phyloP scores from a whole-genome alignment of 2,797 vertebrate genomes.

The Emys orbicularis region DNA sequence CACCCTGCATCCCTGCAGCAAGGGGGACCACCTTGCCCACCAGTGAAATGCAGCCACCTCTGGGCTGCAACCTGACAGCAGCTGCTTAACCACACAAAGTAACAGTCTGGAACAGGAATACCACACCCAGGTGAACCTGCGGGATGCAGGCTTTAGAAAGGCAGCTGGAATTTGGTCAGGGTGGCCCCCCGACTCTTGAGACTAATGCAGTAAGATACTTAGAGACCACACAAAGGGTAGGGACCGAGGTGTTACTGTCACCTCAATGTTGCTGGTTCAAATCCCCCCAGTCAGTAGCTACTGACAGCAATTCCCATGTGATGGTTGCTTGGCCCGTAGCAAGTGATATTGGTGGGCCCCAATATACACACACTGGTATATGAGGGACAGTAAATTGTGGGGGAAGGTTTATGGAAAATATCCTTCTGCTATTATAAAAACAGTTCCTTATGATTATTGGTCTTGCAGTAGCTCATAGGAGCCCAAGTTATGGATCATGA shows the following conservation, averaged over 20 bases:
- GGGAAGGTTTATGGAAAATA: background rate
- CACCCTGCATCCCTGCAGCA: background rate
- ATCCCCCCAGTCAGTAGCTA: background rate
- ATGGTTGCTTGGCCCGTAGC: background rate
- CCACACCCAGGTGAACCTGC: background rate
- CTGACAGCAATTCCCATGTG: fast-evolving
- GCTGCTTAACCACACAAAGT: background rate
- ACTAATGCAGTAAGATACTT: background rate
- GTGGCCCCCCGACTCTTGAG: background rate
- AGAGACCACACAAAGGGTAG: background rate
- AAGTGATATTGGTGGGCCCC: fast-evolving
- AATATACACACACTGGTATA: too few species aligned
- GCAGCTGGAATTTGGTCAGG: background rate
- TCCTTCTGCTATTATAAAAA: background rate
- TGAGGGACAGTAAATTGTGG: too few species aligned
- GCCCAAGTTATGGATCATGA: too few species aligned
- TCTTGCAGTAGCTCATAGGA: too few species aligned
- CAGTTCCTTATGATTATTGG: too few species aligned
- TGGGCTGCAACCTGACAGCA: background rate
- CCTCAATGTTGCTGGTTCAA: background rate
- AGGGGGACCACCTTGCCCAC: fast-evolving
- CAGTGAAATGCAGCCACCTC: fast-evolving
- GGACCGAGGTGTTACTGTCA: background rate
- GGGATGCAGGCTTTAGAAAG: background rate
- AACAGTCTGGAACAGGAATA: background rate